Conservation (phyloP, 1,140 invertebrate species). For the Parapsyche elsis region DNA sequence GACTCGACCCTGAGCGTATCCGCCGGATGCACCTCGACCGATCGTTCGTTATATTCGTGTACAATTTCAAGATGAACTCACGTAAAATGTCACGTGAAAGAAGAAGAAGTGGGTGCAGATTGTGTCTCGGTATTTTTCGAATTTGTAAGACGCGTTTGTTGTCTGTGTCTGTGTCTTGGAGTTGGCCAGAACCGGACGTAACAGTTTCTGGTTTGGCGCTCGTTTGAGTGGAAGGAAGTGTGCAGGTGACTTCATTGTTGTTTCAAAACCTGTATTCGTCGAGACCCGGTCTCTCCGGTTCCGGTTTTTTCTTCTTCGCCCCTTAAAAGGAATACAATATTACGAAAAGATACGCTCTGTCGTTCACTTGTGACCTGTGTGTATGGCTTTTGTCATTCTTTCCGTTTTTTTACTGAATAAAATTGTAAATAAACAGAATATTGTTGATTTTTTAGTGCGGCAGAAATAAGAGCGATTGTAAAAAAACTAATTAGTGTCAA, state of each 20-base stretch:
- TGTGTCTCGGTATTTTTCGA: too few relatives aligned
- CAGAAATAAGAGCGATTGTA: too few relatives aligned
- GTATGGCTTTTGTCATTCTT: background rate
- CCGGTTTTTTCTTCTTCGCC: slow-evolving; percentile 32
- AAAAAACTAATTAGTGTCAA: too few relatives aligned
- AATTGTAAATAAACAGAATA: too few relatives aligned
- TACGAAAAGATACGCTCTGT: slow-evolving; percentile 20
- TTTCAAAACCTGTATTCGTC: slow-evolving; percentile 41
- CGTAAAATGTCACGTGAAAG: too few relatives aligned
- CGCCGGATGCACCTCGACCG: slow-evolving; percentile 23
- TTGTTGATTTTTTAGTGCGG: too few relatives aligned
- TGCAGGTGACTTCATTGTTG: slow-evolving; percentile 51
- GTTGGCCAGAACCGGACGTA: slow-evolving; percentile 43
- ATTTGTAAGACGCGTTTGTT: too few relatives aligned
- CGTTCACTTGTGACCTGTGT: background rate
- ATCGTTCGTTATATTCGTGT: background rate
- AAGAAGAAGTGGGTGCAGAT: too few relatives aligned
- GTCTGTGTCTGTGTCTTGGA: too few relatives aligned
- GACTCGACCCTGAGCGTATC: slow-evolving; percentile 50
- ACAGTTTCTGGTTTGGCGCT: slow-evolving; percentile 45
- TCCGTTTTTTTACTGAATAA: too few relatives aligned
- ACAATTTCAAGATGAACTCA: too few relatives aligned
- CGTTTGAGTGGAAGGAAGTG: slow-evolving; percentile 45
- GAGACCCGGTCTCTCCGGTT: slow-evolving; percentile 29
- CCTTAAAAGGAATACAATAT: slow-evolving; percentile 22